Evolutionary conservation across 2,888 invertebrate genomes (phyloP), one percentile per base, ranked within the genome.

Genomic region (Chelonus formosanus): DNA sequence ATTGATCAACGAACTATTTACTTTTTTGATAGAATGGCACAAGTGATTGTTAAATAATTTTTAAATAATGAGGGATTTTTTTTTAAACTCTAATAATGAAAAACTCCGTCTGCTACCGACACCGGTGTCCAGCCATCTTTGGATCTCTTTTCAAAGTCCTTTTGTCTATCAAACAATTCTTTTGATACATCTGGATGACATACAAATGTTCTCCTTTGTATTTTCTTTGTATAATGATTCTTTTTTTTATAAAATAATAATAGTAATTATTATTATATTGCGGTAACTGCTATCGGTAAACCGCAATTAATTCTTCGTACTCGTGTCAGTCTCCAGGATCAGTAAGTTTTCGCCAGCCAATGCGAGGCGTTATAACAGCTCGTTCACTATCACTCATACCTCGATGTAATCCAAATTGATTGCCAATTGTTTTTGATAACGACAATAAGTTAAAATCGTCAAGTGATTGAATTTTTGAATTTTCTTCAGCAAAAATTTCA

Each of bases 261-360:
- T 20, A 20, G 20, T 20, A 20, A 20, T 20, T 20, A 53, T 4
- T 53, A 34, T 2, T 3, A 8, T 36, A 60, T 43, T 62, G 32
- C 67, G 70, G 79, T 77, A 73, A 78, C 73, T 84, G 84, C 83
- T 84, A 84, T 84, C 83, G 84, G 66, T 5, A 73, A 72, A 70
- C 75, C 74, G 73, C 69, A 73, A 40, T 48, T 56, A 44, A 40
- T 44, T 73, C 72, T 68, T 70, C 71, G 62, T 70, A 79, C 76
- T 79, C 77, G 80, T 87, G 88, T 88, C 88, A 88, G 88, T 88
- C 88, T 75, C 88, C 88, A 75, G 88, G 88, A 79, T 88, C 88
- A 76, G 85, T 83, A 67, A 85, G 84, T 73, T 85, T 84, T 75
- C 84, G 81, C 85, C 85, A 85, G 65, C 83, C 85, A 74, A 85